Conservation (phyloP, 1,140 invertebrate species). For the Sinella curviseta region DNA sequence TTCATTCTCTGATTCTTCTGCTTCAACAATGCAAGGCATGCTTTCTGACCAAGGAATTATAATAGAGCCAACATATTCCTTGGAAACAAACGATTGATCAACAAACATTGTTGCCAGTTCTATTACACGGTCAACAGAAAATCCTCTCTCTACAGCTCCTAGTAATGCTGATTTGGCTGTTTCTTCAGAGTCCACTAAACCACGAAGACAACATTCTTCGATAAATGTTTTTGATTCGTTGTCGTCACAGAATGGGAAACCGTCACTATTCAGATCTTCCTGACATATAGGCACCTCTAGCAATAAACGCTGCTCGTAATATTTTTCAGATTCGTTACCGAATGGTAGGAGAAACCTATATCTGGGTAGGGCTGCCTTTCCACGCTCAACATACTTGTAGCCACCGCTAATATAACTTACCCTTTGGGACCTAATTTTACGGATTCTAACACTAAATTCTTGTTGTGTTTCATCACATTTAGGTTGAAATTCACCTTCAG, state of each 20-base stretch:
- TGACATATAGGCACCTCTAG: background rate
- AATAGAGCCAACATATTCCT: background rate
- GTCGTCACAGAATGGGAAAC: background rate
- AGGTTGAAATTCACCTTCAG: background rate
- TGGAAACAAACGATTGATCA: background rate
- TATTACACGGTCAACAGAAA: slow-evolving; percentile 1
- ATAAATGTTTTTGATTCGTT: slow-evolving; percentile 28
- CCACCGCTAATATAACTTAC: background rate
- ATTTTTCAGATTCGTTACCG: slow-evolving; percentile 15
- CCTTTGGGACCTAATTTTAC: background rate
- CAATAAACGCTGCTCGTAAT: slow-evolving; percentile 14
- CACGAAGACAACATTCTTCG: slow-evolving; percentile 26
- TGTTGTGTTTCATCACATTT: too few relatives aligned
- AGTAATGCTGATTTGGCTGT: slow-evolving; percentile 1
- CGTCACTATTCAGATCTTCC: slow-evolving; percentile 5
- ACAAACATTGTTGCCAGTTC: slow-evolving; percentile 5
- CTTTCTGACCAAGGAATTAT: background rate
- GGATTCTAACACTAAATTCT: background rate
- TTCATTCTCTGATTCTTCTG: background rate
- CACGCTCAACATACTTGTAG: background rate
- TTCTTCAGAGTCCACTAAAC: slow-evolving; percentile 21
- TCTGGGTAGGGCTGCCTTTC: slow-evolving; percentile 2
- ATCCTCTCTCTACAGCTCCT: background rate
- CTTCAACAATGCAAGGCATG: background rate
- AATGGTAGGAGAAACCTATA: slow-evolving; percentile 18